Evolutionary conservation across 2,888 invertebrate genomes (phyloP).

Genomic region (Oligia latruncula): DNA sequence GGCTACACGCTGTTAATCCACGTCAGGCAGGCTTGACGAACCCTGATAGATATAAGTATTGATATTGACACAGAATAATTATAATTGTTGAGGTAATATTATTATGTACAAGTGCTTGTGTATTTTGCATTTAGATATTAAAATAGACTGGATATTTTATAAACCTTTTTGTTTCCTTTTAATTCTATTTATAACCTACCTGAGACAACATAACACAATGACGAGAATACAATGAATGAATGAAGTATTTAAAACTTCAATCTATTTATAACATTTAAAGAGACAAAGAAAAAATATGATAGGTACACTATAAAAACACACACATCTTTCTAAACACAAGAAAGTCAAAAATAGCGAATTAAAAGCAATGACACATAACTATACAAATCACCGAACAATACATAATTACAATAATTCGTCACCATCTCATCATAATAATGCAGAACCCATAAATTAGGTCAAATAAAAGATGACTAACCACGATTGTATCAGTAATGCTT

Average conservation of each 20-base stretch:
- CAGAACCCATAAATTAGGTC: constrained; percentile 54
- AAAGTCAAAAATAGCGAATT: neutral
- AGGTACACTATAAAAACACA: constrained; percentile 11
- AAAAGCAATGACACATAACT: constrained; percentile 13
- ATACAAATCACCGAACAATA: constrained; percentile 32
- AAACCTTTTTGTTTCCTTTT: constrained; percentile 42
- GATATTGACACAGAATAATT: constrained; percentile 27
- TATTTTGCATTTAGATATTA: constrained; percentile 53
- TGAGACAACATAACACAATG: constrained; percentile 19
- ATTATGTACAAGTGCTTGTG: constrained; percentile 48
- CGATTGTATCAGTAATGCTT: constrained; percentile 57
- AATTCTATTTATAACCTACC: neutral
- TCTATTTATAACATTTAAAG: constrained; percentile 11
- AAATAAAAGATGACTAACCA: constrained; percentile 51
- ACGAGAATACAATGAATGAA: constrained; percentile 1
- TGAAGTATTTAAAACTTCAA: neutral
- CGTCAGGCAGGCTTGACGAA: constrained; percentile 32
- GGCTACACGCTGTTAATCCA: constrained; percentile 53
- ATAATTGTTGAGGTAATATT: constrained; percentile 39
- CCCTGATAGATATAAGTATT: constrained; percentile 49
- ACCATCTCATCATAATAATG: constrained; percentile 32
- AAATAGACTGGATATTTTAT: constrained; percentile 64
- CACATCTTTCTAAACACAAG: neutral
- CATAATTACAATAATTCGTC: constrained; percentile 28
- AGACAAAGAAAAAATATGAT: neutral